Base-by-base conservation (phyloP, 2,113 vertebrate species). In the Notechis scutatus region DNA sequence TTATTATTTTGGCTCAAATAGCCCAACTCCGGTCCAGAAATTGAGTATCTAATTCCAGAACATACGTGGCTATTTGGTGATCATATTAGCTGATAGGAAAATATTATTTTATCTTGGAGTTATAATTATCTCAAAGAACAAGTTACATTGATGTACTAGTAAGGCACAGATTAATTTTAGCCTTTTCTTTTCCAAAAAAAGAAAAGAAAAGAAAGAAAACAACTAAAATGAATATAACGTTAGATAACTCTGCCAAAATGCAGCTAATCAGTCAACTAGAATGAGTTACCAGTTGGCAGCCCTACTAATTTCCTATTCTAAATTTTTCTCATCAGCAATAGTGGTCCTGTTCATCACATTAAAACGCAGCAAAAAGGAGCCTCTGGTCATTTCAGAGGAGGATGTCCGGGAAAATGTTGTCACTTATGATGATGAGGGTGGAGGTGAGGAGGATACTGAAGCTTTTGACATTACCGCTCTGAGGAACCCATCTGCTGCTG, bases 371-470 rank as follows among this genome's bases (percentile, higher is more conserved):
- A 99, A 99, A 94, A 99, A 99, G 90, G 99, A 99, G 92, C 98
- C 99, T 0, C 97, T 99, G 54, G 99, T 99, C 93, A 98, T 99
- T 95, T 99, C 99, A 0, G 98, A 99, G 91, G 99, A 99, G 96
- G 99, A 99, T 0, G 97, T 99, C 14, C 95, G 99, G 52, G 99
- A 99, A 97, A 99, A 99, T 0, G 98, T 99, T 93, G 99, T 99
- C 90, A 99, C 99, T 7, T 99, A 99, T 0, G 99, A 99, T 3
- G 99, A 99, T 0, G 99, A 99, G 93, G 99, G 99, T 0, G 99
- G 99, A 0, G 99, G 99, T 2, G 99, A 99, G 96, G 99, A 99
- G 94, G 99, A 99, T 96, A 99, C 99, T 0, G 99, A 99, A 94
- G 99, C 99, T 54, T 99, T 99, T 54, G 99, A 99, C 97, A 99